Evolutionary conservation across 1,140 invertebrate genomes (phyloP), one percentile per base, ranked within the genome.

Genomic region (Ips nitidus): DNA sequence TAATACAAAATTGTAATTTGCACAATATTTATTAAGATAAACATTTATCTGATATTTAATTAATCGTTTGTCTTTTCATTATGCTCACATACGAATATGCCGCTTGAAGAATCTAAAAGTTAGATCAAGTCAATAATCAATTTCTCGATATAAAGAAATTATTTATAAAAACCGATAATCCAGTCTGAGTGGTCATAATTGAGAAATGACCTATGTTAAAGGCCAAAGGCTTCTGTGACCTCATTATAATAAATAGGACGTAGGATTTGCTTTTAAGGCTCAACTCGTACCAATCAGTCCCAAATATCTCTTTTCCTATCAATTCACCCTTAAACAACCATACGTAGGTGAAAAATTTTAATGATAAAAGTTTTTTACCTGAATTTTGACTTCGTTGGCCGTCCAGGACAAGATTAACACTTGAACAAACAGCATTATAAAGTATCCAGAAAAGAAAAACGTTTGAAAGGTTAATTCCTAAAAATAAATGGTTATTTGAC

Each of bases 71-170:
- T 50, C 22, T 22, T 22, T 1, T 50, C 45, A 50, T 50, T 8
- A 50, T 50, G 45, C 45, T 50, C 7, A 50, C 45, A 50, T 50
- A 50, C 2, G 45, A 50, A 22, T 50, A 50, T 50, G 45, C 45
- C 6, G 22, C 2, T 22, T 50, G 7, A 6, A 50, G 7, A 6
- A 50, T 1, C 45, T 50, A 50, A 50, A 50, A 50, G 7, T 50
- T 6, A 3, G 1, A 50, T 22, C 22, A 50, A 8, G 22, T 50
- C 3, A 50, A 6, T 2, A 22, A 50, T 3, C 6, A 50, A 2
- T 50, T 22, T 8, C 1, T 8, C 3, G 45, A 8, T 50, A 3
- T 3, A 8, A 22, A 2, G 3, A 1, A 8, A 50, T 22, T 8
- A 50, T 22, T 2, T 50, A 3, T 50, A 3, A 3, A 50, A 8